Conservation (phyloP, 2,113 vertebrate species). For the Colinus virginianus region DNA sequence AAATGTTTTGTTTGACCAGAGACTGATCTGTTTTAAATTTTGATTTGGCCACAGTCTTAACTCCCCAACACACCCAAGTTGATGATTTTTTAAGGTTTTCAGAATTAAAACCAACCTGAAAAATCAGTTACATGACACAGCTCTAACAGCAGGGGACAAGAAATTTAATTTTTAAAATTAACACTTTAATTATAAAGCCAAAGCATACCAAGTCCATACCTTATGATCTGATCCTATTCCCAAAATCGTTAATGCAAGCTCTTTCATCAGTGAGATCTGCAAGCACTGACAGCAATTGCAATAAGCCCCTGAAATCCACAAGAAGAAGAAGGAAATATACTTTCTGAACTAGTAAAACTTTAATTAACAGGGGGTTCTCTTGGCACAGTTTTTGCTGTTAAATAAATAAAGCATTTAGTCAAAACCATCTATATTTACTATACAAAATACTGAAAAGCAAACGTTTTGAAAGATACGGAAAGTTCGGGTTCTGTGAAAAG, state of each 20-base stretch:
- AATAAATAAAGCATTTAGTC: conserved; percentile 87
- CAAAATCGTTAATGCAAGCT: conserved; percentile 26
- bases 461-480: conserved; percentile 54
- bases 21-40: background rate
- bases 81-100: background rate
- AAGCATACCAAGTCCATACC: conserved; percentile 10
- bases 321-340: conserved; percentile 27
- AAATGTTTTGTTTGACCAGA: conserved; percentile 8
- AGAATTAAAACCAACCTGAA: conserved; percentile 16
- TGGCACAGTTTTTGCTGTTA: conserved; percentile 86
- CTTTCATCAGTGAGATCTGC: conserved; percentile 40
- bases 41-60: background rate
- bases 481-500: conserved; percentile 64
- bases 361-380: conserved; percentile 77
- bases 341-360: conserved; percentile 57
- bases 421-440: conserved; percentile 84
- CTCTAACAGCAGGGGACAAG: background rate
- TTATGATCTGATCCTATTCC: conserved; percentile 42
- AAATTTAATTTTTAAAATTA: background rate
- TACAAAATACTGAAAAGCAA: conserved; percentile 75
- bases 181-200: conserved; percentile 19
- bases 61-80: background rate
- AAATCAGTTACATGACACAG: background rate
- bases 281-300: conserved; percentile 56
- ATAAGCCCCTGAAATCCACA: conserved; percentile 60